Evolutionary conservation across 2,797 vertebrate species (phyloP).

Genomic region (Chanos chanos): DNA sequence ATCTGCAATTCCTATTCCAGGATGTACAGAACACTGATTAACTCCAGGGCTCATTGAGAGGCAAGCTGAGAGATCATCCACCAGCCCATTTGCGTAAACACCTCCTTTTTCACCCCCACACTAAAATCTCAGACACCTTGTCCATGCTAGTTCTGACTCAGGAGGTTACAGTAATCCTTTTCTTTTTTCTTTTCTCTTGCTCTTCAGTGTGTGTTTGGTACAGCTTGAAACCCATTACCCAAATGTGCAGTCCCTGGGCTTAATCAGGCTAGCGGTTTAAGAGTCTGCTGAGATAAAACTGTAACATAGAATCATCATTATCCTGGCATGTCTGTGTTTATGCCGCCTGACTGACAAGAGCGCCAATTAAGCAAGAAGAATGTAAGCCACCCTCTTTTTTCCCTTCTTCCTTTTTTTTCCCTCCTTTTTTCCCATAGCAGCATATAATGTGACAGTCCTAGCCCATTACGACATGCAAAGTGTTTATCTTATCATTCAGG

Average conservation of each 20-base stretch:
- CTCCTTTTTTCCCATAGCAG: no score
- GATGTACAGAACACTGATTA: no score
- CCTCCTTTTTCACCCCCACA: no score
- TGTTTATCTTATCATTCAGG: no score
- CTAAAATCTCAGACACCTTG: no score
- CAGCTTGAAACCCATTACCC: conserved; percentile 34
- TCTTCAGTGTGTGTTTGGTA: not conserved
- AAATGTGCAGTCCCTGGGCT: not conserved
- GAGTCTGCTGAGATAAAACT: conserved; percentile 17
- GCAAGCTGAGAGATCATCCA: no score
- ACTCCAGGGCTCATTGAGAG: no score
- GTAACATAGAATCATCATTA: conserved; percentile 40
- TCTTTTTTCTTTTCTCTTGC: not conserved
- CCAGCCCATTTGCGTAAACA: no score
- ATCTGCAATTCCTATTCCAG: no score
- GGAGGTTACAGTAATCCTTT: conserved; percentile 10
- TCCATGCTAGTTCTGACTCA: no score
- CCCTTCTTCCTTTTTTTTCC: conserved; percentile 28
- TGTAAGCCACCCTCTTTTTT: conserved; percentile 22
- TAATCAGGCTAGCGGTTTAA: conserved; percentile 4
- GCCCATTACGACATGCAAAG: conserved; percentile 27
- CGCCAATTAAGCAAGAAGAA: conserved; percentile 45
- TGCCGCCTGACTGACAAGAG: conserved; percentile 35
- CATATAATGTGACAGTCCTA: conserved; percentile 22
- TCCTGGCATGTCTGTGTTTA: conserved; percentile 14